Evolutionary conservation across 2,797 vertebrate genomes (phyloP), one percentile per base, ranked within the genome.

Genomic region (Glyptemys insculpta): DNA sequence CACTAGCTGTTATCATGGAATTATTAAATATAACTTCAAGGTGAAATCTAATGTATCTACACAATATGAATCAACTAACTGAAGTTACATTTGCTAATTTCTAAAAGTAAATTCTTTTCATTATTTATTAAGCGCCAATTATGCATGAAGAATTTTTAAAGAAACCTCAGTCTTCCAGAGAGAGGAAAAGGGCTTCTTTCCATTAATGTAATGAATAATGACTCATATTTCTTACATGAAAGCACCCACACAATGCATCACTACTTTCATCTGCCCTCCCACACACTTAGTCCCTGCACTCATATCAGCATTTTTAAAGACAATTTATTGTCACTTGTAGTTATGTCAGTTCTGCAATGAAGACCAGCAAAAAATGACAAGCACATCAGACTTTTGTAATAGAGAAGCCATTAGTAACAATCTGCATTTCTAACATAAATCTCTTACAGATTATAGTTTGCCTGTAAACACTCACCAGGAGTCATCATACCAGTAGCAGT

Each of bases 191-290:
- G 93, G 89, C 54, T 68, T 72, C 94, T 91, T 92, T 94, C 92
- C 85, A 44, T 41, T 50, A 88, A n/a, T 86, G 85, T 87, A 96
- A 96, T 0, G 80, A 95, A 91, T 94, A 96, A 94, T 97, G 95
- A 97, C 95, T 97, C 97, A 96, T 94, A 87, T 95, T 96, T 95
- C 94, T 85, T 90, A 91, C 95, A 94, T 76, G 85, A 96, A 95
- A 88, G 91, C 94, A 96, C 96, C 96, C 94, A 97, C 96, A 96
- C 95, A 97, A 91, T 97, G 97, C 97, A 97, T 96, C 97, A 97
- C 94, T 94, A 95, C 94, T 96, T 97, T 96, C 96, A 97, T 94
- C 92, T 96, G 93, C 94, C 96, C 96, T 96, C 97, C 97, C 86
- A 96, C 96, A 95, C 37, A 84, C 88, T 92, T 96, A 92, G 95